Conservation (phyloP, 1,140 invertebrate species). For the Dysdera silvatica region DNA sequence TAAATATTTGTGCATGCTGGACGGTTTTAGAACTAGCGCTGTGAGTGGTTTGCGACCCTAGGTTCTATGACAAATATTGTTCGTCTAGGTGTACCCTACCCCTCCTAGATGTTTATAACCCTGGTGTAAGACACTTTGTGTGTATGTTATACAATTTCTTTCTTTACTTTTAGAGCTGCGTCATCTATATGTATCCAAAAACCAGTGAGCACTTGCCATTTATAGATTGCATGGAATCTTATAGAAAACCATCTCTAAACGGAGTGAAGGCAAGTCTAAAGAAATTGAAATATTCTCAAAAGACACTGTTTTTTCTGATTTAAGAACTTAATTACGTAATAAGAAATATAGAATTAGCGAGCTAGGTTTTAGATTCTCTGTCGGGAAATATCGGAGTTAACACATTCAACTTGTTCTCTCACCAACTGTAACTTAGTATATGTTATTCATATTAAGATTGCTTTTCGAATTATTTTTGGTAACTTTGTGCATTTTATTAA, state of each 20-base stretch:
- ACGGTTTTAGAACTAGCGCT: no score
- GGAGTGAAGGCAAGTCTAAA: conserved; percentile 5
- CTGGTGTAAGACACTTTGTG: no score
- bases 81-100: no score
- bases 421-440: no score
- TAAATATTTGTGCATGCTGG: no score
- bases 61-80: no score
- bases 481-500: no score
- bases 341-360: no score
- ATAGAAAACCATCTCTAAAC: conserved; percentile 14
- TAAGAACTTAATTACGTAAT: neutral
- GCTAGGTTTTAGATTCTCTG: neutral
- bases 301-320: neutral
- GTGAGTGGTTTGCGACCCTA: no score
- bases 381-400: neutral
- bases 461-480: no score
- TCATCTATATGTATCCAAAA: conserved; percentile 18
- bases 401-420: neutral
- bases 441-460: no score
- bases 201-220: conserved; percentile 16
- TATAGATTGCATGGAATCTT: conserved; percentile 27
- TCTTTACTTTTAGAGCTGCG: conserved; percentile 21
- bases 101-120: no score
- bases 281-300: neutral
- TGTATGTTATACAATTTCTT: neutral